These are phyloP conservation scores for Sturnus vulgaris DNA, from an alignment of 2,113 vertebrate species.

Conservation along the genomic window DNA sequence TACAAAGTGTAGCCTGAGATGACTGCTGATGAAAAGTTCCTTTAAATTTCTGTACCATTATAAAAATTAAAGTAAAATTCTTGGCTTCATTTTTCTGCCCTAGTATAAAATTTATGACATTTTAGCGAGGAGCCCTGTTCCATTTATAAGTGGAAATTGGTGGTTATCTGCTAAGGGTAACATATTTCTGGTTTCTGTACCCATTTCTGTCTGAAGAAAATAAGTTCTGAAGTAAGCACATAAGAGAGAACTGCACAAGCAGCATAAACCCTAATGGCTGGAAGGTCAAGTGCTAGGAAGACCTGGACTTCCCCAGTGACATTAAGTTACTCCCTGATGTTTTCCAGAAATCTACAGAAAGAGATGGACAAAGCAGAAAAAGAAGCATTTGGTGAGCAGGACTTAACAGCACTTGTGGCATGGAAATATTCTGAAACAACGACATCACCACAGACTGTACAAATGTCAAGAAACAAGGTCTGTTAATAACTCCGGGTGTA, in stretches of 20 bases:
- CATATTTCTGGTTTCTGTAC: background rate
- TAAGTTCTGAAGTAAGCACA: background rate
- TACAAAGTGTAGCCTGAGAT: background rate
- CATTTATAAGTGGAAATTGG: background rate
- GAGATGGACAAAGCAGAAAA: background rate
- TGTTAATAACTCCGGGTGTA: background rate
- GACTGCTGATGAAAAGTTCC: background rate
- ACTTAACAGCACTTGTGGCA: background rate
- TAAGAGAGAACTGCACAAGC: background rate
- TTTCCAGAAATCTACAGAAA: background rate
- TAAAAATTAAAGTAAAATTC: background rate
- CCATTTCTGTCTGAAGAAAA: background rate
- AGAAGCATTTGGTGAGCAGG: background rate
- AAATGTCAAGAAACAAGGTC: background rate
- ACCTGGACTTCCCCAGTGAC: background rate
- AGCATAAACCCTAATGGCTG: background rate
- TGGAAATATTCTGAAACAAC: background rate
- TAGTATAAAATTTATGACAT: background rate
- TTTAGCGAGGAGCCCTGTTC: background rate
- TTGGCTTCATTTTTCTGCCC: background rate
- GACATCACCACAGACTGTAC: background rate
- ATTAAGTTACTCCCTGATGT: background rate
- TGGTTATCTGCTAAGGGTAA: background rate
- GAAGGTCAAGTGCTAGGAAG: background rate
- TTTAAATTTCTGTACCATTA: background rate